Conservation (phyloP, 2,888 invertebrate genomes). For the Phortica okadai region DNA sequence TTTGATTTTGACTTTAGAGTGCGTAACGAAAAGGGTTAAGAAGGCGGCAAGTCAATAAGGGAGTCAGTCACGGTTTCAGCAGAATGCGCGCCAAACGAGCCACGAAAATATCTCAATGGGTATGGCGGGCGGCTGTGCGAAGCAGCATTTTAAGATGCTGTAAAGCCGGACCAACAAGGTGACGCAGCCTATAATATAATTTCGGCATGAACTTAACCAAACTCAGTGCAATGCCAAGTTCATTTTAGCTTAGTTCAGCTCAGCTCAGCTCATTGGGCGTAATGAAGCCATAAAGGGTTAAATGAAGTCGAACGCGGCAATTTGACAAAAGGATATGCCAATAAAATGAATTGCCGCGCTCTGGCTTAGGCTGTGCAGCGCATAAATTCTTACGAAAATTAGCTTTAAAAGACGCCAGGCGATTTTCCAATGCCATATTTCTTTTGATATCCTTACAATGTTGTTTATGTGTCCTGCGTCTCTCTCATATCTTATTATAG, state of each 20-base stretch:
- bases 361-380: constrained; percentile 29
- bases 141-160: constrained; percentile 2
- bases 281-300: constrained; percentile 60
- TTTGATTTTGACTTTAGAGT: neutral
- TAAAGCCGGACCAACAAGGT: constrained; percentile 33
- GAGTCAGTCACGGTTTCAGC: constrained; percentile 20
- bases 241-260: constrained; percentile 48
- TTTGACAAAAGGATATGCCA: constrained; percentile 43
- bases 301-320: constrained; percentile 74
- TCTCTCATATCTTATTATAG: neutral
- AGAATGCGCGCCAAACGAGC: constrained; percentile 44
- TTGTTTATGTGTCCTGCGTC: too few relatives aligned
- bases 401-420: constrained; percentile 49
- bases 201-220: constrained; percentile 3
- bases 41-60: constrained; percentile 25
- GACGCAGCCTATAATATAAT: constrained; percentile 16
- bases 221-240: constrained; percentile 26
- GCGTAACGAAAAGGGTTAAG: constrained; percentile 2
- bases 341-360: constrained; percentile 61
- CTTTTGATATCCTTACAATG: constrained; percentile 46
- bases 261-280: constrained; percentile 38
- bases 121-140: neutral
- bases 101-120: constrained; percentile 26
- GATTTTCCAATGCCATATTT: constrained; percentile 64
- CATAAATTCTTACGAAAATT: constrained; percentile 58